phyloP scores from a whole-genome alignment of 2,888 invertebrate genomes.

The Steinernema hermaphroditum region DNA sequence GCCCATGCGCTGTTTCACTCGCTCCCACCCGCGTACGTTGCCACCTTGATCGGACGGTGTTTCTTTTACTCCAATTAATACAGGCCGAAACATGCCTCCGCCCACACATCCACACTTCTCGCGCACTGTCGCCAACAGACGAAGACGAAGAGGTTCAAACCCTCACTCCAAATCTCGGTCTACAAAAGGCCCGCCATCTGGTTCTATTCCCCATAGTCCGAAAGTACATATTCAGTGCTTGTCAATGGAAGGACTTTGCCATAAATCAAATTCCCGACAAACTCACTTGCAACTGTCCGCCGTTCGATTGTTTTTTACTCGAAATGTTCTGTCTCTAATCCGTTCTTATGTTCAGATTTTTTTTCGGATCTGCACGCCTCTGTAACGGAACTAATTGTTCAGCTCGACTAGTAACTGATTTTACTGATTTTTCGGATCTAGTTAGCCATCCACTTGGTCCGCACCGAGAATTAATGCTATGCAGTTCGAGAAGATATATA shows the following conservation, averaged over 20 bases:
- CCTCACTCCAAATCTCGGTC: background rate
- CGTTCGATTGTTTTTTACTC: constrained; percentile 25
- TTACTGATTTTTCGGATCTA: background rate
- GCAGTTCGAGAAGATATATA: constrained; percentile 27
- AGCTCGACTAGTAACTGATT: background rate
- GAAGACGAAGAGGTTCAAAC: background rate
- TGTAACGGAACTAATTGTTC: background rate
- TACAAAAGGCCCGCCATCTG: background rate
- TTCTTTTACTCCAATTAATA: constrained; percentile 27
- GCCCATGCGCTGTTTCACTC: constrained; percentile 8
- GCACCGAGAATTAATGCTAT: constrained; percentile 9
- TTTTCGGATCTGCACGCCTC: background rate
- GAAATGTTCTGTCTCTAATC: background rate
- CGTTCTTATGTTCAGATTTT: constrained; percentile 1
- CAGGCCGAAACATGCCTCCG: constrained; percentile 2
- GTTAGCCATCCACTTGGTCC: background rate
- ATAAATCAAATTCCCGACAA: constrained; percentile 30
- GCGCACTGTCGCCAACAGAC: background rate
- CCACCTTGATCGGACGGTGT: constrained; percentile 23
- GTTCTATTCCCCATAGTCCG: background rate
- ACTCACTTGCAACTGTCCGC: constrained; percentile 11
- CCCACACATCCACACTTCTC: constrained; percentile 15
- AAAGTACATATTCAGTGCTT: constrained; percentile 25
- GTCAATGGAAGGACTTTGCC: constrained; percentile 5
- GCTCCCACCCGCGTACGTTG: constrained; percentile 18